Conservation (phyloP, 2,888 invertebrate genomes). For the Epiblema foenella region DNA sequence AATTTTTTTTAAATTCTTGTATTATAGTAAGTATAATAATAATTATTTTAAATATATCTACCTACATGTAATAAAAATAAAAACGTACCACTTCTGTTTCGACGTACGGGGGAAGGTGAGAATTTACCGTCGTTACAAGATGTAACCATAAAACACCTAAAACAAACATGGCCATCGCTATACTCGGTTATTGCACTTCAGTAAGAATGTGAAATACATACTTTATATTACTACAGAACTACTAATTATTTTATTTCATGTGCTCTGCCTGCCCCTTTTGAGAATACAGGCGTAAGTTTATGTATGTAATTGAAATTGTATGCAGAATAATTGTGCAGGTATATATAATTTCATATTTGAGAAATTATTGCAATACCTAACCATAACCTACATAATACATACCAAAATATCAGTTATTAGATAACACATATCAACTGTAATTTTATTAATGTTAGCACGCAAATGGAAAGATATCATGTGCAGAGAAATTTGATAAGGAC, state of each 20-base stretch:
- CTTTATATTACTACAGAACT: not conserved
- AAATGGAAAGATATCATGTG: not conserved
- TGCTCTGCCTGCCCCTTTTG: too few species aligned
- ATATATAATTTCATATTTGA: too few species aligned
- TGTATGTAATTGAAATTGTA: too few species aligned
- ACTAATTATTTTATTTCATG: not conserved
- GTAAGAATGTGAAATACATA: not conserved
- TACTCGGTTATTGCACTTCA: not conserved
- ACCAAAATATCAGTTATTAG: not conserved
- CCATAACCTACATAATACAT: not conserved
- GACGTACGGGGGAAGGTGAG: constrained; percentile 64
- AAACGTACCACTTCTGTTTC: constrained; percentile 68
- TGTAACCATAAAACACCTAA: constrained; percentile 53
- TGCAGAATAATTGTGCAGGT: too few species aligned
- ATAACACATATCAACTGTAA: not conserved
- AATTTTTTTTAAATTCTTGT: too few species aligned
- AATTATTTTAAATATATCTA: too few species aligned
- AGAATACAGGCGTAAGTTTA: too few species aligned
- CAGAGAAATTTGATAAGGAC: not conserved
- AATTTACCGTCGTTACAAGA: constrained; percentile 45
- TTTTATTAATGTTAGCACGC: not conserved
- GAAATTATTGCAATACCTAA: not conserved
- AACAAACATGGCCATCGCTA: constrained; percentile 48
- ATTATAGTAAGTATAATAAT: too few species aligned
- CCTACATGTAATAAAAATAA: not conserved